Conservation (phyloP, 2,888 invertebrate genomes). For the Gymnoscelis rufifasciata region DNA sequence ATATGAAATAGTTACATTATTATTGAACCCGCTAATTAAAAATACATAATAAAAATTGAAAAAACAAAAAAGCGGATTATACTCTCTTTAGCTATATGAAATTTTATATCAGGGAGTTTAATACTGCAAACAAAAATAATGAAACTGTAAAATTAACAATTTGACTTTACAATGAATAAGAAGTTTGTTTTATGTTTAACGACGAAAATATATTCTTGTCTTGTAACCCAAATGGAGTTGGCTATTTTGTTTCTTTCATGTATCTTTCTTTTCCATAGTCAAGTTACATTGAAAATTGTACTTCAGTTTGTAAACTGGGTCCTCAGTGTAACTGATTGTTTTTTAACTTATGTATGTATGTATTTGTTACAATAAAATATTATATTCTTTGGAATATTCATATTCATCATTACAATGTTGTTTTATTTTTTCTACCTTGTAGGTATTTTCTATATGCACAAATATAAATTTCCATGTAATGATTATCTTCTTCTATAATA, state of each 20-base stretch:
- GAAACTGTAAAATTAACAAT: slow-evolving; percentile 67
- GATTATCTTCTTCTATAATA: too few species aligned
- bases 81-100: slow-evolving; percentile 50
- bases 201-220: slow-evolving; percentile 52
- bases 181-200: slow-evolving; percentile 63
- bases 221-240: slow-evolving; percentile 60
- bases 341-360: slow-evolving; percentile 43
- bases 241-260: slow-evolving; percentile 64
- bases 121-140: slow-evolving; percentile 73
- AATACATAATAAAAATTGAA: slow-evolving; percentile 69
- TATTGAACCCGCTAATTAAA: slow-evolving; percentile 69
- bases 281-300: slow-evolving; percentile 55
- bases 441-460: too few species aligned
- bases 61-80: slow-evolving; percentile 66
- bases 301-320: slow-evolving; percentile 73
- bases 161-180: slow-evolving; percentile 70
- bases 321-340: slow-evolving; percentile 55
- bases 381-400: slow-evolving; percentile 68
- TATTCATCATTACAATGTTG: slow-evolving; percentile 40
- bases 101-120: slow-evolving; percentile 59
- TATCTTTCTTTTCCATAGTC: slow-evolving; percentile 56
- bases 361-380: slow-evolving; percentile 57
- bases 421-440: slow-evolving; percentile 44
- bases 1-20: slow-evolving; percentile 40
- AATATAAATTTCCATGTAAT: too few species aligned